Evolutionary conservation across 2,797 vertebrate species (phyloP), one percentile per base, ranked within the genome.

Genomic region (Picus viridis): DNA sequence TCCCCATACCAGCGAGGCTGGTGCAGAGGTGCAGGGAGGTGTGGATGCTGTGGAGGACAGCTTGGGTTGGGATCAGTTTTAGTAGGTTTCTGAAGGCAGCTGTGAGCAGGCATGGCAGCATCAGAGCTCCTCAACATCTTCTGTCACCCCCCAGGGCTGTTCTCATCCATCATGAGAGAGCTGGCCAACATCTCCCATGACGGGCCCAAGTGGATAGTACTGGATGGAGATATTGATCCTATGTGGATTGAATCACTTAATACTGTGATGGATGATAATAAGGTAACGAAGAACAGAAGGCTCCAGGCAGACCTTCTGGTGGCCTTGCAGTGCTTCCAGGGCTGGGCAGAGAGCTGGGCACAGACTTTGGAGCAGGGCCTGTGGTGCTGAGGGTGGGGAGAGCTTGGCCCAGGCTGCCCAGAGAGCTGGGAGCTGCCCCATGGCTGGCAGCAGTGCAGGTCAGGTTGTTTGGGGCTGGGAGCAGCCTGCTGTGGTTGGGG

Each of bases 161-260:
- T 99, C 91, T 99, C 99, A 58, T 98, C 97, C 57, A 98, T 99
- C 87, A 99, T 99, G 99, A 94, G 99, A 27, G 99, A 99, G 76
- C 96, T 99, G 90, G 98, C 98, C 92, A 99, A 98, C 94, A 79
- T 99, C 93, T 97, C 97, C 58, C 99, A 99, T 47, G 95, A 95
- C 1, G 99, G 99, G 59, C 99, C 99, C 36, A 99, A 99, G 96
- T 99, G 99, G 99, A 99, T 99, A 53, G 98, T 99, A 59, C 96
- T 99, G 89, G 99, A 99, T 88, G 99, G 99, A 29, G 99, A 99
- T 97, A 99, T 99, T 83, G 99, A 99, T 97, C 99, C 99, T 0
- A 99, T 99, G 99, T 99, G 99, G 99, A 99, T 99, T 86, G 99
- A 99, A 93, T 99, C 99, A 85, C 98, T 99, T 81, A 99, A 99